A percentile compares a stretch with the other conserved stretches of the same genome.
These are phyloP conservation scores for Diaprepes abbreviatus DNA, from an alignment of 2,888 invertebrate genomes.

Conservation along the genomic window DNA sequence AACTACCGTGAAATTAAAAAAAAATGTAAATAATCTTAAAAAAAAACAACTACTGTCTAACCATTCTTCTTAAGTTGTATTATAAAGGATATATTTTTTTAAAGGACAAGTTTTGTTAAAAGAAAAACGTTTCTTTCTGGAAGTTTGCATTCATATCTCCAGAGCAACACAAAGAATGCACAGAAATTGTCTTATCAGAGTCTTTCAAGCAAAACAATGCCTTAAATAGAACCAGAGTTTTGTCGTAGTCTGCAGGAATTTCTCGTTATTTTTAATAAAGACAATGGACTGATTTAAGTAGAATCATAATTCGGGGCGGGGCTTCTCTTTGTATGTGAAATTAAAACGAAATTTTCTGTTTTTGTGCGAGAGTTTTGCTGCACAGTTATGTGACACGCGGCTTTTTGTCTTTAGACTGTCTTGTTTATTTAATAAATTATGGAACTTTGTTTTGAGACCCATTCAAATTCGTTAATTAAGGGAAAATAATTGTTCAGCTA, in stretches of 20 bases:
- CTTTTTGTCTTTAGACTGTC: background rate
- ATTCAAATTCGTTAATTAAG: too few relatives aligned
- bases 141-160: constrained; percentile 36
- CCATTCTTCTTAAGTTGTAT: too few relatives aligned
- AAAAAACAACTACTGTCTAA: too few relatives aligned
- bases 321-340: constrained; percentile 6
- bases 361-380: background rate
- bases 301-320: constrained; percentile 30
- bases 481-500: too few relatives aligned
- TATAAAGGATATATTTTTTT: constrained; percentile 34
- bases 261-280: constrained; percentile 47
- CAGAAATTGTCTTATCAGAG: constrained; percentile 40
- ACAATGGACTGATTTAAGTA: constrained; percentile 34
- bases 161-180: constrained; percentile 37
- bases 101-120: constrained; percentile 25
- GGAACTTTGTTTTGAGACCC: background rate
- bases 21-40: too few relatives aligned
- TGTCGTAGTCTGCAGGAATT: constrained; percentile 33
- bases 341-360: constrained; percentile 14
- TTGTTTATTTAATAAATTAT: constrained; percentile 6
- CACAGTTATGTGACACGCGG: background rate
- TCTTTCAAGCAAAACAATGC: constrained; percentile 45
- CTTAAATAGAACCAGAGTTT: constrained; percentile 30
- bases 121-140: constrained; percentile 23
- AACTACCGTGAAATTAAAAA: too few relatives aligned